Conservation (phyloP, 2,797 vertebrate genomes). For the Tokudaia muenninki region DNA sequence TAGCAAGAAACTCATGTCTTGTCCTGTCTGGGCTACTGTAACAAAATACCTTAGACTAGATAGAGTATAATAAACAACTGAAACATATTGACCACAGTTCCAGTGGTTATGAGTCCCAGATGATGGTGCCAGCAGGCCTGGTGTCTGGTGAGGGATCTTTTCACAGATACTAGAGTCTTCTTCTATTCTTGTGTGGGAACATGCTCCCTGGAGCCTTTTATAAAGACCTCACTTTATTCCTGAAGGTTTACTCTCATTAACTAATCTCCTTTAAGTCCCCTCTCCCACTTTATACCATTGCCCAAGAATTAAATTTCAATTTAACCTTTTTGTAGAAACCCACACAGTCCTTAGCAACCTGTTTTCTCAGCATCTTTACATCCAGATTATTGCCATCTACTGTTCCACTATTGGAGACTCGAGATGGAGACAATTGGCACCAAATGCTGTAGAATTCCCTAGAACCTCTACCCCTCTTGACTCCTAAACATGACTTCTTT, state of each 20-base stretch:
- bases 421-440: neutral
- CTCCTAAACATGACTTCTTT: slow-evolving; percentile 85
- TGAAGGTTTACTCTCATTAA: neutral
- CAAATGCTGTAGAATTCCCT: neutral
- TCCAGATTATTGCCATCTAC: neutral
- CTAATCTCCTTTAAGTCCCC: neutral
- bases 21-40: neutral
- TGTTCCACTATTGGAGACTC: neutral
- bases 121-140: neutral
- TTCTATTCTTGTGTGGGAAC: neutral
- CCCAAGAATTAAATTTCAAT: neutral
- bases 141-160: neutral
- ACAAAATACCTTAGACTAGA: neutral
- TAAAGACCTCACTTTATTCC: neutral
- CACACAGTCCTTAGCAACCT: neutral
- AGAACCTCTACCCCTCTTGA: slow-evolving; percentile 68
- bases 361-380: slow-evolving; percentile 2
- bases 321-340: neutral
- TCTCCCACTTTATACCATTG: neutral
- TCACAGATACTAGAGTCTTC: neutral
- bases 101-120: neutral
- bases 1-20: neutral
- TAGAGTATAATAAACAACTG: neutral
- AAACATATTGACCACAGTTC: neutral
- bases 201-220: neutral